Evolutionary conservation across 2,113 vertebrate species (phyloP), one percentile per base, ranked within the genome.

Genomic region (Paramormyrops kingsleyae): DNA sequence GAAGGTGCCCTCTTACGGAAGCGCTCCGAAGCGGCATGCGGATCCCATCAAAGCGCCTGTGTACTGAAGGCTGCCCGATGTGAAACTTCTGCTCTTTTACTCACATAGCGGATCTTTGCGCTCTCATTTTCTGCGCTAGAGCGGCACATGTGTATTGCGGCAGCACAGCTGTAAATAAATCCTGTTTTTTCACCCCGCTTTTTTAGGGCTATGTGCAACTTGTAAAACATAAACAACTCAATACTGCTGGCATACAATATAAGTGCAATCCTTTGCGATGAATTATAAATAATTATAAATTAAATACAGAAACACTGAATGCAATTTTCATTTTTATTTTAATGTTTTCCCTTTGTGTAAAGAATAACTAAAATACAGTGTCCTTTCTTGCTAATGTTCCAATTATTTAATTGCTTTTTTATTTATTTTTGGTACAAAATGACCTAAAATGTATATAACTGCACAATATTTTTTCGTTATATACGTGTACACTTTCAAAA

Each of bases 11-110:
- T 50, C 5, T 66, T 88, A 35, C 44, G 74, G 83, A 91, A 89
- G 87, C 50, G 44, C 89, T 83, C 49, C 86, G 66, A 89, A 91
- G 89, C 42, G 42, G 90, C 62, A 70, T 47, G 49, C 70, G 39
- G 9, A 7, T 66, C 15, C 70, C 52, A 88, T 88, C 8, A 44
- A 89, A 62, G 19, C 49, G 6, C 8, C 10, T 35, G 89, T 91
- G 47, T 53, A 27, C 85, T 42, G n/a, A 53, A 10, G 1, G 44
- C 83, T 70, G 62, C n/a, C 62, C 62, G n/a, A 47, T 10, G 21
- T n/a, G 10, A 10, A 80, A 42, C 74, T 80, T 80, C 13, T 49
- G 83, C 83, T 50, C 42, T 89, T 89, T 44, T 70, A 70, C 62
- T 70, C 27, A 2, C 1, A 8, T 80, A 42, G 74, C 17, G 74